Evolutionary conservation across 1,140 invertebrate genomes (phyloP).

Genomic region (Apolygus lucorum): DNA sequence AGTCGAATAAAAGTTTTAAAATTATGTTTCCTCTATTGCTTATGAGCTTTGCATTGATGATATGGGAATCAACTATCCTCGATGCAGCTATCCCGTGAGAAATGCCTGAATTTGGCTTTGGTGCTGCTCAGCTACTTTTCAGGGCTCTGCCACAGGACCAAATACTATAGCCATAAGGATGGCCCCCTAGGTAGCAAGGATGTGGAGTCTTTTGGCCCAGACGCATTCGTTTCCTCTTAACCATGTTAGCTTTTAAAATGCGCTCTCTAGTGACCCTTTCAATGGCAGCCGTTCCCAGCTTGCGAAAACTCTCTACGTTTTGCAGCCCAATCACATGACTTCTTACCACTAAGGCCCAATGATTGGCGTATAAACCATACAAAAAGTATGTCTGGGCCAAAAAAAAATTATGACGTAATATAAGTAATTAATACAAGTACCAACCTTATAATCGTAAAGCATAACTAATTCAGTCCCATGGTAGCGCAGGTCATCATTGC

Average conservation of each 20-base stretch:
- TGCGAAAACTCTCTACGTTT: no score
- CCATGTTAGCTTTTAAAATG: background rate
- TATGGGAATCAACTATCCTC: no score
- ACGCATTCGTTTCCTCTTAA: background rate
- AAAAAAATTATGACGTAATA: constrained; percentile 4
- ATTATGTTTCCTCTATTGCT: background rate
- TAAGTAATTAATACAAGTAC: constrained; percentile 9
- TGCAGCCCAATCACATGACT: background rate
- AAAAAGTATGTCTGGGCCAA: background rate
- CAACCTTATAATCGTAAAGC: constrained; percentile 85
- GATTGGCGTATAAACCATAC: background rate
- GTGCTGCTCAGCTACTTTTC: no score
- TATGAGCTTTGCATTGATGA: background rate
- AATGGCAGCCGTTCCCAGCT: no score
- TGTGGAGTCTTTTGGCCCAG: background rate
- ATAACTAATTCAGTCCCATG: constrained; percentile 85
- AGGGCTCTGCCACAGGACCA: no score
- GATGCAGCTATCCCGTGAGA: background rate
- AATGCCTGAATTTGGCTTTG: no score
- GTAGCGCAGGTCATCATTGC: constrained; percentile 53
- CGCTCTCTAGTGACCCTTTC: background rate
- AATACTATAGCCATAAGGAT: no score
- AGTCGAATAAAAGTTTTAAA: background rate
- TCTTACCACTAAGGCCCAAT: background rate
- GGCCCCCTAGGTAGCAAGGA: no score